Evolutionary conservation across 2,113 vertebrate genomes (phyloP).

Genomic region (Tursiops truncatus): DNA sequence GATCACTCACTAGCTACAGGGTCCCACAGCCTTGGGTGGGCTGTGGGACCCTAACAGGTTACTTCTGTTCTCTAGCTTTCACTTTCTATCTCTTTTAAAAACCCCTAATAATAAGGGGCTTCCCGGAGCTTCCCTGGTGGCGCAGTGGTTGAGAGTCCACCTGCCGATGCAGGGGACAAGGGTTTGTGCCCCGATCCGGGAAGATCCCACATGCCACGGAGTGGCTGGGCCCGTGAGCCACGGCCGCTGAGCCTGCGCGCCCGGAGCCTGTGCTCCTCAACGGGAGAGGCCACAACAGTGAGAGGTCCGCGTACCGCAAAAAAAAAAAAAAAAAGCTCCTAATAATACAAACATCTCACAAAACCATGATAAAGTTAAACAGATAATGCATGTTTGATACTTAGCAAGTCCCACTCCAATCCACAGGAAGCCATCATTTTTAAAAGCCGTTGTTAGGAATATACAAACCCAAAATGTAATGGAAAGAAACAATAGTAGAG

Average conservation of each 20-base stretch:
- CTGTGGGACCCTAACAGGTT: background rate
- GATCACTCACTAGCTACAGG: background rate
- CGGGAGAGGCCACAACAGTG: too few species aligned
- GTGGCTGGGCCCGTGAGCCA: too few species aligned
- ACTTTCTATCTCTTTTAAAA: constrained; percentile 10
- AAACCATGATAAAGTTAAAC: background rate
- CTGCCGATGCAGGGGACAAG: too few species aligned
- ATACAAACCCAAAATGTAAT: background rate
- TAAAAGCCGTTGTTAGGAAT: constrained; percentile 26
- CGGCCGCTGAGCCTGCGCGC: too few species aligned
- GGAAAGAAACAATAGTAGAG: constrained; percentile 17
- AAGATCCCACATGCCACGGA: too few species aligned
- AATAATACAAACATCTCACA: constrained; percentile 11
- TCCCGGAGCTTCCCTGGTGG: too few species aligned
- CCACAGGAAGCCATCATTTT: constrained; percentile 13
- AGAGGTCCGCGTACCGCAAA: too few species aligned
- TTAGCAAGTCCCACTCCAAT: background rate
- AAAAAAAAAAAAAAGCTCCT: background rate
- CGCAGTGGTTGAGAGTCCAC: too few species aligned
- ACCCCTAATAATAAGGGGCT: background rate
- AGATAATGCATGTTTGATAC: background rate
- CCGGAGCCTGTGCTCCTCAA: too few species aligned
- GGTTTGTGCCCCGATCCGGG: too few species aligned
- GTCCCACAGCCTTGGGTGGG: background rate
- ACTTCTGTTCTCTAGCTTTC: background rate